phyloP scores from a whole-genome alignment of 2,113 vertebrate genomes.

The Ancistrus triradiatus region DNA sequence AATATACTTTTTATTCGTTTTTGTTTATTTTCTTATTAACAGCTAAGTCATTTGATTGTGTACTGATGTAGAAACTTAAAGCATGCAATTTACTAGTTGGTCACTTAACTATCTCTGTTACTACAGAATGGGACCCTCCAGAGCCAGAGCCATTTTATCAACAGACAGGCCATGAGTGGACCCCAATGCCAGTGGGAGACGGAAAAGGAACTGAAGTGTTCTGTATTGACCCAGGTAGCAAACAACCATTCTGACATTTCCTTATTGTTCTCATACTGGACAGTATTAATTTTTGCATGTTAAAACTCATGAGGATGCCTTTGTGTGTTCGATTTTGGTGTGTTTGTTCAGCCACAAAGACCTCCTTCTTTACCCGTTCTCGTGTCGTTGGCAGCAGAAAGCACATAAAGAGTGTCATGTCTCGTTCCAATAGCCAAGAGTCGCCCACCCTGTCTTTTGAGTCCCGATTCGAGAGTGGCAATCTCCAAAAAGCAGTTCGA shows the following conservation, averaged over 20 bases:
- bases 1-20: too few relatives aligned
- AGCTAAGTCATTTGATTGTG: too few relatives aligned
- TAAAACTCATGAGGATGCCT: too few relatives aligned
- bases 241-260: too few relatives aligned
- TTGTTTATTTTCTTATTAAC: too few relatives aligned
- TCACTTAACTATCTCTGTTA: not conserved
- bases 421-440: constrained; percentile 47
- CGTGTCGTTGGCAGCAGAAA: constrained; percentile 70
- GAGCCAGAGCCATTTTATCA: constrained; percentile 81
- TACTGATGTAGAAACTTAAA: not conserved
- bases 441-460: constrained; percentile 79
- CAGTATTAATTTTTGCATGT: too few relatives aligned
- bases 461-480: constrained; percentile 91
- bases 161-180: constrained; percentile 56
- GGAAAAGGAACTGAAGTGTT: constrained; percentile 74
- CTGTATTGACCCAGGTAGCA: constrained; percentile 72
- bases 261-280: too few relatives aligned
- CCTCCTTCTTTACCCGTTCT: constrained; percentile 72
- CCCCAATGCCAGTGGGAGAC: constrained; percentile 48
- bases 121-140: constrained; percentile 80
- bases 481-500: constrained; percentile 82
- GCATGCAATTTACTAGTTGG: too few relatives aligned
- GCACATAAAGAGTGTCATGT: constrained; percentile 47
- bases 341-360: constrained; percentile 58
- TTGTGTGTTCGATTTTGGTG: too few relatives aligned